phyloP scores from a whole-genome alignment of 2,113 vertebrate genomes.

The Etia nguti region DNA sequence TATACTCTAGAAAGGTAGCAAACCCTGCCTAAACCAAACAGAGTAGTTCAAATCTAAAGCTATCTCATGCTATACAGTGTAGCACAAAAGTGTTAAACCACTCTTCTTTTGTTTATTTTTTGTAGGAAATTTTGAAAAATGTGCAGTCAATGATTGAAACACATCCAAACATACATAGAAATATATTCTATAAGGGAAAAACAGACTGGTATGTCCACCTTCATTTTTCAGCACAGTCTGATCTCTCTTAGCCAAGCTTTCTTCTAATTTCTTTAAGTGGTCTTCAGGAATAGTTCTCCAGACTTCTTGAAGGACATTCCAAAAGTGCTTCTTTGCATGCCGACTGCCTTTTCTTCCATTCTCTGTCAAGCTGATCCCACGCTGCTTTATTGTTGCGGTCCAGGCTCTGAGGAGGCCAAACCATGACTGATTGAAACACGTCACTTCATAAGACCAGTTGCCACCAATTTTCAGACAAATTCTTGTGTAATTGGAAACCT shows the following conservation, averaged over 20 bases:
- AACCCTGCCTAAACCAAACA: not conserved
- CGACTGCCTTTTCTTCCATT: not conserved
- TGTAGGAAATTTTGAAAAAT: not conserved
- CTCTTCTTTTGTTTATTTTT: not conserved
- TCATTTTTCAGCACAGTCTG: not conserved
- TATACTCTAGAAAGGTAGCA: not conserved
- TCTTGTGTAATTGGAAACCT: not conserved
- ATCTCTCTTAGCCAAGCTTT: not conserved
- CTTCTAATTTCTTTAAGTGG: not conserved
- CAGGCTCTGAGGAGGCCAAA: not conserved
- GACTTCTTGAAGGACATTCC: not conserved
- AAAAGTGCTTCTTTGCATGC: not conserved
- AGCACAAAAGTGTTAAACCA: not conserved
- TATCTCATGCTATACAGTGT: not conserved
- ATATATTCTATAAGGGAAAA: not conserved
- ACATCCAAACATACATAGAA: not conserved
- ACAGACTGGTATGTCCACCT: not conserved
- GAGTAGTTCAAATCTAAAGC: not conserved
- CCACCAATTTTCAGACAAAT: not conserved
- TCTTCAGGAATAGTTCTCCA: not conserved
- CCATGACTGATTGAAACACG: accelerated
- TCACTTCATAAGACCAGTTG: not conserved
- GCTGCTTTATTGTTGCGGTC: not conserved
- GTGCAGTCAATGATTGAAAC: not conserved
- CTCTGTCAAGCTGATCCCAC: not conserved